Percentiles rank a stretch among this genome's conserved stretches.
Evolutionary conservation across 1,140 invertebrate species (phyloP).

Genomic region (Drepana arcuata): DNA sequence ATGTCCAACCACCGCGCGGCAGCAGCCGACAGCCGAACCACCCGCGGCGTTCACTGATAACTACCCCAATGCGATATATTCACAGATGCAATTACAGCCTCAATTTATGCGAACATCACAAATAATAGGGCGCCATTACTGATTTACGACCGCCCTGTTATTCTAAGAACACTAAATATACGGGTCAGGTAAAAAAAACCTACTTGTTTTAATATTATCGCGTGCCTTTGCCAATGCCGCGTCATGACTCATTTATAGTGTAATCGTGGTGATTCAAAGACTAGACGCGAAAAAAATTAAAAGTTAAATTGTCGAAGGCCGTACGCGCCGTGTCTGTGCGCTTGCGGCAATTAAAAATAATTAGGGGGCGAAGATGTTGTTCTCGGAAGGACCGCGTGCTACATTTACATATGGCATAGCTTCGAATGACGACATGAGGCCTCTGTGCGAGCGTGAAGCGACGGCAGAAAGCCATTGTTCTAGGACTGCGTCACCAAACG

Average conservation of each 20-base stretch:
- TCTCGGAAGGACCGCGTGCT: slow-evolving; percentile 52
- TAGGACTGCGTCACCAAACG: not conserved
- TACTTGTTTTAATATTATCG: slow-evolving; percentile 36
- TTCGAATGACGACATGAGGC: slow-evolving; percentile 16
- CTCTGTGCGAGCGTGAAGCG: not conserved
- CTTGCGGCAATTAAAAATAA: slow-evolving; percentile 69
- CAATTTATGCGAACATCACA: slow-evolving; percentile 37
- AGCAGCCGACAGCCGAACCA: slow-evolving; percentile 8
- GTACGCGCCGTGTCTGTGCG: slow-evolving; percentile 33
- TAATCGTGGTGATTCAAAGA: slow-evolving; percentile 39
- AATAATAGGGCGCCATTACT: slow-evolving; percentile 54
- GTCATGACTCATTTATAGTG: slow-evolving; percentile 46
- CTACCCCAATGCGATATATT: slow-evolving; percentile 3
- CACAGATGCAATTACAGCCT: slow-evolving; percentile 36
- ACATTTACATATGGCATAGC: slow-evolving; percentile 61
- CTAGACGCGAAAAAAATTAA: slow-evolving; percentile 62
- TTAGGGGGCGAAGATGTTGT: slow-evolving; percentile 57
- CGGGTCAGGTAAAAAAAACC: slow-evolving; percentile 29
- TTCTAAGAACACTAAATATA: slow-evolving; percentile 41
- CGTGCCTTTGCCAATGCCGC: slow-evolving; percentile 17
- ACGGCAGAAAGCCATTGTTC: not conserved
- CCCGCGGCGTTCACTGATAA: slow-evolving; percentile 27
- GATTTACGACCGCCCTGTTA: slow-evolving; percentile 39
- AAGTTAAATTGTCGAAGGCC: slow-evolving; percentile 57
- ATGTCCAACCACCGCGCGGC: too few relatives aligned